Evolutionary conservation across 2,797 vertebrate genomes (phyloP).

Genomic region (Cryptoblepharus egeriae): DNA sequence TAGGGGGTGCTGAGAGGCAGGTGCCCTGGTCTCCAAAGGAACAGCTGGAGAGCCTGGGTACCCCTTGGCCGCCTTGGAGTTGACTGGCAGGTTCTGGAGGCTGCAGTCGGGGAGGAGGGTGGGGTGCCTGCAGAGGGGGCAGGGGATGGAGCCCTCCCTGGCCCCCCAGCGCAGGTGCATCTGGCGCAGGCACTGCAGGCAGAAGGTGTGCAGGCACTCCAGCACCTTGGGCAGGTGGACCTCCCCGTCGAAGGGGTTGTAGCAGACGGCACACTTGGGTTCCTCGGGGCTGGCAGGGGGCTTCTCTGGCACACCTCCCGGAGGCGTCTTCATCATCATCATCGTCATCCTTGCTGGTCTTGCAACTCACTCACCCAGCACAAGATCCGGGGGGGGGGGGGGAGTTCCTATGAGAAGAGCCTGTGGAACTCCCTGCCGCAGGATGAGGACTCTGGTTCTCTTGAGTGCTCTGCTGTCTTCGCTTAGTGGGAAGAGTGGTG

Average conservation of each 20-base stretch:
- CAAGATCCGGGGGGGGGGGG: no score
- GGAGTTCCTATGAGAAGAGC: no score
- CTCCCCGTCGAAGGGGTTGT: slow-evolving; percentile 92
- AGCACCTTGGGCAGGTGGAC: slow-evolving; percentile 90
- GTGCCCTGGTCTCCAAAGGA: no score
- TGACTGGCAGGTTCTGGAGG: slow-evolving; percentile 90
- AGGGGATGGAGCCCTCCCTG: slow-evolving; percentile 65
- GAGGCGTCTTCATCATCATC: no score
- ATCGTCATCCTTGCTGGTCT: no score
- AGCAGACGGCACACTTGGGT: slow-evolving; percentile 93
- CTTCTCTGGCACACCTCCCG: no score
- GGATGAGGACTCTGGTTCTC: no score
- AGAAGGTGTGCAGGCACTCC: slow-evolving; percentile 94
- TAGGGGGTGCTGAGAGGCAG: no score
- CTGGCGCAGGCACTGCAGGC: slow-evolving; percentile 91
- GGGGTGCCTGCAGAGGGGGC: slow-evolving; percentile 92
- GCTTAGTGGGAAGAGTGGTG: no score
- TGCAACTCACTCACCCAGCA: no score
- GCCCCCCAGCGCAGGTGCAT: slow-evolving; percentile 84
- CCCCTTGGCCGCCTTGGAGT: slow-evolving; percentile 92
- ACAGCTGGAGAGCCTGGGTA: slow-evolving; percentile 83
- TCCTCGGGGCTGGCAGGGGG: slow-evolving; percentile 81
- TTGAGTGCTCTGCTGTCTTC: no score
- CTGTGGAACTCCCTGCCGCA: no score
- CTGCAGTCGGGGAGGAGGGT: slow-evolving; percentile 91